These are phyloP conservation scores for Pholis gunnellus DNA, from an alignment of 2,113 vertebrate genomes.

Conservation along the genomic window DNA sequence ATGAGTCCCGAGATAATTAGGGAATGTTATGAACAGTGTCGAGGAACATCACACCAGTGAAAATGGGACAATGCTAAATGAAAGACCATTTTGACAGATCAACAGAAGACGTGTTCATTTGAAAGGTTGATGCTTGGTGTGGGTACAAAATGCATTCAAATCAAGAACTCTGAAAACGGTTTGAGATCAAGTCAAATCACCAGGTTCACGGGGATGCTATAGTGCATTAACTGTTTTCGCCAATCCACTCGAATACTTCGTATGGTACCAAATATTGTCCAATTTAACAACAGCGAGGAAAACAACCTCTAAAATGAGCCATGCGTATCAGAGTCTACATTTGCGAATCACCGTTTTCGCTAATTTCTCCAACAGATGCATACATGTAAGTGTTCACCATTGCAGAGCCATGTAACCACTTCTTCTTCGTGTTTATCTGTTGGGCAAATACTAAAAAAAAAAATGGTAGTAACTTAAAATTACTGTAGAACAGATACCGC, in stretches of 20 bases:
- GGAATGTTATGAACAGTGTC: constrained; percentile 25
- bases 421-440: neutral
- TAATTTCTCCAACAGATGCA: neutral
- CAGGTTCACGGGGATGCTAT: neutral
- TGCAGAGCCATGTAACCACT: neutral
- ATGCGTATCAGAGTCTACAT: neutral
- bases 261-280: neutral
- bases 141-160: neutral
- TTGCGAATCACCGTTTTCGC: neutral
- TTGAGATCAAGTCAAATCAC: neutral
- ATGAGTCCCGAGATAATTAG: constrained; percentile 20
- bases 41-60: constrained; percentile 4
- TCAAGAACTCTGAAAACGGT: neutral
- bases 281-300: neutral
- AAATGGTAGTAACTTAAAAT: constrained; percentile 12
- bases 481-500: constrained; percentile 17
- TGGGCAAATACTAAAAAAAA: constrained; percentile 1
- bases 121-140: constrained; percentile 11
- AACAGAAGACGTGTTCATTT: neutral
- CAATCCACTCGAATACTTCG: neutral
- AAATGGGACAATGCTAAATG: constrained; percentile 7
- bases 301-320: neutral
- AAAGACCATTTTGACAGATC: constrained; percentile 24
- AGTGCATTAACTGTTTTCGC: neutral
- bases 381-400: neutral